phyloP scores from a whole-genome alignment of 2,888 invertebrate genomes.

The Notodonta dromedarius region DNA sequence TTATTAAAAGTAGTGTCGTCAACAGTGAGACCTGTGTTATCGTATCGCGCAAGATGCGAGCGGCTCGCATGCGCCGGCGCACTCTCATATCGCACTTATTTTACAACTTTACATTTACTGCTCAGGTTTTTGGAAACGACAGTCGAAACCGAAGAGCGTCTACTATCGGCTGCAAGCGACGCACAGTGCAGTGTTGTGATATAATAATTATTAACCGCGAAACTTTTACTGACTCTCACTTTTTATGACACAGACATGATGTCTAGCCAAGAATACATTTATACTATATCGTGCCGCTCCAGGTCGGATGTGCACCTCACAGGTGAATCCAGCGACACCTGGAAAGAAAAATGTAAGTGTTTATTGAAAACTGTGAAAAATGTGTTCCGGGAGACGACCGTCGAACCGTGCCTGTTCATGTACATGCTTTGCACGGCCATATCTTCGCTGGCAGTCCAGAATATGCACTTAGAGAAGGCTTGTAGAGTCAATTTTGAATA shows the following conservation, averaged over 20 bases:
- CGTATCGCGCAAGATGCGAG: slow-evolving; percentile 73
- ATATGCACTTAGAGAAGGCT: slow-evolving; percentile 85
- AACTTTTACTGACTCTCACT: slow-evolving; percentile 72
- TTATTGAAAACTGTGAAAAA: slow-evolving; percentile 65
- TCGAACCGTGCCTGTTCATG: slow-evolving; percentile 87
- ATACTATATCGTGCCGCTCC: slow-evolving; percentile 61
- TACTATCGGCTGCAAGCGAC: slow-evolving; percentile 52
- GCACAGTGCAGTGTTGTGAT: slow-evolving; percentile 58
- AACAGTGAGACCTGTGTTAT: slow-evolving; percentile 74
- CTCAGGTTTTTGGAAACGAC: slow-evolving; percentile 76
- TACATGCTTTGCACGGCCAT: slow-evolving; percentile 87
- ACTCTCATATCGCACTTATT: slow-evolving; percentile 69
- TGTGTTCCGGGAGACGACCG: slow-evolving; percentile 77
- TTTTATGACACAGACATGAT: slow-evolving; percentile 61
- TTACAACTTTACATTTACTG: slow-evolving; percentile 74
- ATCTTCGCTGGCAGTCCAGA: slow-evolving; percentile 85
- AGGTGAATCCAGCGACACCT: slow-evolving; percentile 50
- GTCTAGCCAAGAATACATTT: slow-evolving; percentile 57
- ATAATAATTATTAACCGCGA: slow-evolving; percentile 47
- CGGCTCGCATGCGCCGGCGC: slow-evolving; percentile 62
- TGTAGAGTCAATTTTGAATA: slow-evolving; percentile 82
- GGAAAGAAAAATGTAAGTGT: slow-evolving; percentile 65
- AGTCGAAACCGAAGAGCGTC: slow-evolving; percentile 60
- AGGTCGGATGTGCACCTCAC: slow-evolving; percentile 71
- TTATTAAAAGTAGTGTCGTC: slow-evolving; percentile 73